Conservation (phyloP, 1,140 invertebrate genomes). For the Adoxophyes honmai region DNA sequence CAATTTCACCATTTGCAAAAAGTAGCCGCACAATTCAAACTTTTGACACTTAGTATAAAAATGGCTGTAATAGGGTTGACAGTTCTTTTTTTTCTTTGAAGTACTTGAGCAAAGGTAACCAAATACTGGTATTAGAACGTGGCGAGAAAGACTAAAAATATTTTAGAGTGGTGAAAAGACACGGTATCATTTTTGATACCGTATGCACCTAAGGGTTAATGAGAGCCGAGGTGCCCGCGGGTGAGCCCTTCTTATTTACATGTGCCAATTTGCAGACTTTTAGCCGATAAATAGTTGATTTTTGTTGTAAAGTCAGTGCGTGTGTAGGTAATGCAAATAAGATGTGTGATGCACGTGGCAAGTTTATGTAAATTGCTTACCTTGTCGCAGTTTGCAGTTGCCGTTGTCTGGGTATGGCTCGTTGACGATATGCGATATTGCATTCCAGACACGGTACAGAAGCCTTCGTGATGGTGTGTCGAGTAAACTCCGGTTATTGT, state of each 20-base stretch:
- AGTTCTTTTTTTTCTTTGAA: no score
- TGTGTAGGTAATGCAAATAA: constrained; percentile 1
- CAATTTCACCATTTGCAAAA: no score
- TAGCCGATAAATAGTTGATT: constrained; percentile 9
- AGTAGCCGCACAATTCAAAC: no score
- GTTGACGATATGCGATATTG: constrained; percentile 88
- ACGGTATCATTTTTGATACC: no score
- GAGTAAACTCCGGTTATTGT: constrained; percentile 89
- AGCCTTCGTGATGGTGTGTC: constrained; percentile 87
- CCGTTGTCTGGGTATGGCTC: constrained; percentile 87
- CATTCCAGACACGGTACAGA: constrained; percentile 89
- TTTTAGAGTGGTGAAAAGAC: no score
- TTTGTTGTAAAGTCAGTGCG: not conserved
- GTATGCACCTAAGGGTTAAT: no score
- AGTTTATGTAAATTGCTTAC: constrained; percentile 34
- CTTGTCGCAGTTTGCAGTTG: constrained; percentile 84
- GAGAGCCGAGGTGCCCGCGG: constrained; percentile 46
- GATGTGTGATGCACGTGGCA: constrained; percentile 6
- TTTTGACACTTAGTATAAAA: no score
- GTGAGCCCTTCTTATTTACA: constrained; percentile 42
- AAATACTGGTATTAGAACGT: no score
- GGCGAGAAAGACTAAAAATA: no score
- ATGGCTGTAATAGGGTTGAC: no score
- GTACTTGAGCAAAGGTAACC: no score
- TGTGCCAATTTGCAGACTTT: constrained; percentile 33